These are phyloP conservation scores for Apodemia hepburni DNA, from an alignment of 2,888 invertebrate species.

Conservation along the genomic window DNA sequence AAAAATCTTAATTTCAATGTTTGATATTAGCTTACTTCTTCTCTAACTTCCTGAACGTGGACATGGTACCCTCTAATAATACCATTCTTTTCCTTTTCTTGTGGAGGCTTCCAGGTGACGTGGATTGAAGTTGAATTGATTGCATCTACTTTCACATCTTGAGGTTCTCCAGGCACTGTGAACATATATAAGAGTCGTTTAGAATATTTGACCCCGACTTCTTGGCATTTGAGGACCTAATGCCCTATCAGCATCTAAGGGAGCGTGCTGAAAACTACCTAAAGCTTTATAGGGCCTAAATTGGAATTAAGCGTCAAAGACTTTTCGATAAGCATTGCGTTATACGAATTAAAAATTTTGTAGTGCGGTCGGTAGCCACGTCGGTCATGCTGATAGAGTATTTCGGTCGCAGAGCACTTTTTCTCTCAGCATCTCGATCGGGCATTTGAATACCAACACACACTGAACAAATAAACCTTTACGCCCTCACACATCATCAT, in stretches of 20 bases:
- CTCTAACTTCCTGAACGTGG: slow-evolving; percentile 93
- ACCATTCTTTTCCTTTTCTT: slow-evolving; percentile 94
- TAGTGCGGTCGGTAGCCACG: slow-evolving; percentile 70
- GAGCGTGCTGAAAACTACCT: slow-evolving; percentile 69
- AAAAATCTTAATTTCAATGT: neutral
- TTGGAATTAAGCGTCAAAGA: slow-evolving; percentile 53
- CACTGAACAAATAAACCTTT: slow-evolving; percentile 67
- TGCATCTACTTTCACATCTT: slow-evolving; percentile 92
- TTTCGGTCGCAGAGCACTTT: slow-evolving; percentile 61
- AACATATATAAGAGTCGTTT: slow-evolving; percentile 45
- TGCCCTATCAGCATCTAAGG: slow-evolving; percentile 80
- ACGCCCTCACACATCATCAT: slow-evolving; percentile 75
- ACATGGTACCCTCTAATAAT: slow-evolving; percentile 98
- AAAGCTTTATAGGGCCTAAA: slow-evolving; percentile 60
- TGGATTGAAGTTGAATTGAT: slow-evolving; percentile 98
- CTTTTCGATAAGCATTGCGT: slow-evolving; percentile 47
- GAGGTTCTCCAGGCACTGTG: slow-evolving; percentile 98
- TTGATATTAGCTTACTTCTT: slow-evolving; percentile 84
- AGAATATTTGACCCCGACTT: slow-evolving; percentile 45
- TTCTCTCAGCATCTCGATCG: slow-evolving; percentile 78
- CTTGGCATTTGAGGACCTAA: slow-evolving; percentile 52
- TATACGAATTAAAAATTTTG: slow-evolving; percentile 36
- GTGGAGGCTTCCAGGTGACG: slow-evolving; percentile 97
- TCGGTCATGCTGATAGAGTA: slow-evolving; percentile 76
- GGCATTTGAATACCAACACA: slow-evolving; percentile 89